Evolutionary conservation across 2,797 vertebrate species (phyloP).

Genomic region (Zalophus californianus): DNA sequence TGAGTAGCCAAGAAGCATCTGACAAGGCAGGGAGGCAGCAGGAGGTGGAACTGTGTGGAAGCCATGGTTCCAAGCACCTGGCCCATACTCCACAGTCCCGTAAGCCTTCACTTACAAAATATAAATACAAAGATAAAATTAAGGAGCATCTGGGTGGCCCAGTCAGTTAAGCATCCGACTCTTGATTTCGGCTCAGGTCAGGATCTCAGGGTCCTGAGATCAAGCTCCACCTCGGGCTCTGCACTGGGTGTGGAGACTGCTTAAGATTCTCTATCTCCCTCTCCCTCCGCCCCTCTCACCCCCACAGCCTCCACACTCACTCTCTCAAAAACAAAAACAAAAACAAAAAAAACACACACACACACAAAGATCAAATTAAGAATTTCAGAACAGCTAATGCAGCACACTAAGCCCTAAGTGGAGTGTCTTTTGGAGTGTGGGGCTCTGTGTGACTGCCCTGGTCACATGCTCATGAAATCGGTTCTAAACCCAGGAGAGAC

Average conservation of each 20-base stretch:
- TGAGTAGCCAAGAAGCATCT: neutral
- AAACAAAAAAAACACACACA: too few relatives aligned
- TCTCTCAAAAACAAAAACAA: too few relatives aligned
- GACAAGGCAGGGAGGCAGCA: neutral
- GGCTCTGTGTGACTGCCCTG: neutral
- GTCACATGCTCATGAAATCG: neutral
- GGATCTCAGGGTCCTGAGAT: too few relatives aligned
- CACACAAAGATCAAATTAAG: neutral
- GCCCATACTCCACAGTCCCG: neutral
- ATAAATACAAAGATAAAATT: neutral
- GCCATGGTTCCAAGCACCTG: neutral
- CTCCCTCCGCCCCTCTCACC: too few relatives aligned
- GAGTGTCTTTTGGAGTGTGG: neutral
- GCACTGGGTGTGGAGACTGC: too few relatives aligned
- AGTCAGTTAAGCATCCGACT: neutral
- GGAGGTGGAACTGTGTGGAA: neutral
- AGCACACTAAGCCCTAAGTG: neutral
- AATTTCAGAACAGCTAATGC: neutral
- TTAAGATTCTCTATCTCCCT: too few relatives aligned
- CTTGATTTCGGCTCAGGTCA: too few relatives aligned
- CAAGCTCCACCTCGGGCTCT: too few relatives aligned
- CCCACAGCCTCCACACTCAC: too few relatives aligned
- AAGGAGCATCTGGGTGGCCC: neutral
- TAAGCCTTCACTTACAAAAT: neutral
- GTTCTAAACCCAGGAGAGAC: neutral